phyloP scores from a whole-genome alignment of 2,797 vertebrate species.

The Ctenopoma multispine region DNA sequence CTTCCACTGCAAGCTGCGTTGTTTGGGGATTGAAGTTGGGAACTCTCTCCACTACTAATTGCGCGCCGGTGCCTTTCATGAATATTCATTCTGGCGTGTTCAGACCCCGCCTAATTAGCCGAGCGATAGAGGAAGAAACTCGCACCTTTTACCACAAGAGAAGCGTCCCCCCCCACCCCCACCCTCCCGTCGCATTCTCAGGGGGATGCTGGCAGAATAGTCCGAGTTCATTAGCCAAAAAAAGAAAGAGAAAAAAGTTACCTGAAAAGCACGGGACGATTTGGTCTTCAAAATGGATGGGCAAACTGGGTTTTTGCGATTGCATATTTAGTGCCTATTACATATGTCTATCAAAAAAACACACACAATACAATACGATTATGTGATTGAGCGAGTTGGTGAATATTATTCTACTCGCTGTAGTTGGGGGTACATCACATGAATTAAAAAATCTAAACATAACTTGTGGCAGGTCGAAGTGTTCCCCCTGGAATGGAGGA shows the following conservation, averaged over 20 bases:
- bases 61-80: constrained; percentile 83
- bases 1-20: constrained; percentile 75
- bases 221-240: constrained; percentile 88
- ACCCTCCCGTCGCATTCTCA: constrained; percentile 69
- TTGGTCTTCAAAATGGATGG: constrained; percentile 73
- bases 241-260: constrained; percentile 78
- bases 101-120: constrained; percentile 89
- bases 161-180: constrained; percentile 57
- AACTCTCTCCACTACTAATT: constrained; percentile 87
- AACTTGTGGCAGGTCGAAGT: constrained; percentile 62
- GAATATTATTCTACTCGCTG: constrained; percentile 71
- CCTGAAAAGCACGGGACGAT: constrained; percentile 83
- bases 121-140: constrained; percentile 85
- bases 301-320: constrained; percentile 52
- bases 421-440: constrained; percentile 62
- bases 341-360: constrained; percentile 83
- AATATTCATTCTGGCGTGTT: constrained; percentile 87
- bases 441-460: constrained; percentile 78
- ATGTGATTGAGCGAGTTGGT: constrained; percentile 75
- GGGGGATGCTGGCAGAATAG: constrained; percentile 84
- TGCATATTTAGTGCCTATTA: constrained; percentile 84
- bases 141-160: constrained; percentile 87
- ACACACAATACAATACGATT: constrained; percentile 75
- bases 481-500: constrained; percentile 62
- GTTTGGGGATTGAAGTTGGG: constrained; percentile 87